phyloP scores from a whole-genome alignment of 2,888 invertebrate genomes.

The Amblyteles armatorius region DNA sequence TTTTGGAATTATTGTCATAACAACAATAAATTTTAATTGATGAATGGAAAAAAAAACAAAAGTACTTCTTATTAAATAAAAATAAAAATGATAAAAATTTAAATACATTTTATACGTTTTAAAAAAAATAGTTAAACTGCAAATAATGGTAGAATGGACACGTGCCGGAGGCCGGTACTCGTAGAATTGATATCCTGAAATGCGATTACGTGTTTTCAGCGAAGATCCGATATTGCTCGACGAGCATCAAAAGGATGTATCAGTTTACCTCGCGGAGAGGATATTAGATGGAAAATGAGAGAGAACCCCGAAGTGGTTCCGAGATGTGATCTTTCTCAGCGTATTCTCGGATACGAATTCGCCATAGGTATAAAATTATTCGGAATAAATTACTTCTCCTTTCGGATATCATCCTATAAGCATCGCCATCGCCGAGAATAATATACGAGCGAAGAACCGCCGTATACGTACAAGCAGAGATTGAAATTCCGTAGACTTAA shows the following conservation, averaged over 20 bases:
- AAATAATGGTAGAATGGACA: background rate
- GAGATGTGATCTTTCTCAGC: background rate
- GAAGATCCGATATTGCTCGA: background rate
- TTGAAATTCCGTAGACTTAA: constrained; percentile 21
- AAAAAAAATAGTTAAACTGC: background rate
- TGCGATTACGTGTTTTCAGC: background rate
- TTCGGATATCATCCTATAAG: constrained; percentile 20
- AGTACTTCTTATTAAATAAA: background rate
- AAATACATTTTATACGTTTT: background rate
- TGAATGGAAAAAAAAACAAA: background rate
- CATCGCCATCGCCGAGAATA: background rate
- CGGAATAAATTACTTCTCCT: constrained; percentile 39
- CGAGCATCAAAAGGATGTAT: constrained; percentile 5
- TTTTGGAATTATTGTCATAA: too few species aligned
- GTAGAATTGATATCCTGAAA: background rate
- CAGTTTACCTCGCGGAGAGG: constrained; percentile 2
- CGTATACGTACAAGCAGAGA: background rate
- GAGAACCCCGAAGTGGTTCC: background rate
- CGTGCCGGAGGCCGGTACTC: background rate
- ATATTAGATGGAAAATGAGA: background rate
- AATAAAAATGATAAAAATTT: background rate
- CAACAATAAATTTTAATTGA: too few species aligned
- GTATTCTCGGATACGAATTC: constrained; percentile 23
- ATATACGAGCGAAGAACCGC: background rate
- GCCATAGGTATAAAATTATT: constrained; percentile 12